Evolutionary conservation across 2,113 vertebrate genomes (phyloP), one percentile per base, ranked within the genome.

Genomic region (Leptocoma aspasia): DNA sequence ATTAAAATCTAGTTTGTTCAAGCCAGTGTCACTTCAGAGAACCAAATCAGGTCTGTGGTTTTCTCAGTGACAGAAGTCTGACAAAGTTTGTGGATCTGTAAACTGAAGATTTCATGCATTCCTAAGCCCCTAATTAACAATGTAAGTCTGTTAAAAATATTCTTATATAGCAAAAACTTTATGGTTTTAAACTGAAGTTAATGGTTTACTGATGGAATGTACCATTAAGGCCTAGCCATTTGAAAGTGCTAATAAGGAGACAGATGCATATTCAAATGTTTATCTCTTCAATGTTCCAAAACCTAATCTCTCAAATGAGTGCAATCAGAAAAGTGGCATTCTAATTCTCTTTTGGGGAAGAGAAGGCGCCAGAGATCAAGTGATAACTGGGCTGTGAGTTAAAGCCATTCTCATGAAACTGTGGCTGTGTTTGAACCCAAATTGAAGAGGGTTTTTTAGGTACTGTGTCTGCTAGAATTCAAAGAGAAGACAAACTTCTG

Each of bases 231-330:
- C 22, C 33, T 41, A 77, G 31, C 56, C 80, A 86, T 95, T 96
- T 94, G 69, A 76, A 95, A 91, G 39, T 33, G 79, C 56, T 41
- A 90, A 69, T 87, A 80, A 91, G 49, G 37, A 92, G 63, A 59
- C 21, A 73, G 73, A 91, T 95, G 73, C 93, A 95, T 95, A 95
- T 95, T 95, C 82, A 90, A 96, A 92, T 70, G 75, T 83, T 95
- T 94, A 72, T 76, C 63, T 94, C 82, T 92, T 82, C 82, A 91
- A 91, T 95, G 94, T 91, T 91, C 66, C 73, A 85, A 92, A 81
- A 92, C 78, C 81, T 95, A 92, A 96, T 94, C 94, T 95, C 87
- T 87, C 80, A 85, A 95, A 94, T 82, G 42, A 92, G 69, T 2
- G 6, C 54, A 92, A 92, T 94, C 90, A 95, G 94, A 91, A 95